Conservation (phyloP, 1,140 invertebrate species). For the Nixonia krombeini region DNA sequence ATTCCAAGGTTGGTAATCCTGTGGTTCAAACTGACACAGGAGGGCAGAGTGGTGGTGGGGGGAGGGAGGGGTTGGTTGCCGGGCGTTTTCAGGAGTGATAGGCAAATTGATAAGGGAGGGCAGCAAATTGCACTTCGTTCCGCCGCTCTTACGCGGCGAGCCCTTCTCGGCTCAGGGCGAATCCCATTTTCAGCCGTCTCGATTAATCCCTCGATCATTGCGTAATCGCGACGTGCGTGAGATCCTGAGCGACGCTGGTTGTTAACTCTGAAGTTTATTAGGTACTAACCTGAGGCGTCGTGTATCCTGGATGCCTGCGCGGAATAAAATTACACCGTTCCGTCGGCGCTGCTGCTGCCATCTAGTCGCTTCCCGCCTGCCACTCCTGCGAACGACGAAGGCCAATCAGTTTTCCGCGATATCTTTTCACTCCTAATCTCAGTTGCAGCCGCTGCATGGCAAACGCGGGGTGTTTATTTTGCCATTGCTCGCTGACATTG, state of each 20-base stretch:
- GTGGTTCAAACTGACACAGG: no score
- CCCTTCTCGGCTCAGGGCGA: neutral
- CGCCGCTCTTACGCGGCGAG: neutral
- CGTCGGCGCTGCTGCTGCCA: constrained; percentile 21
- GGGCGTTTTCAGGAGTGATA: no score
- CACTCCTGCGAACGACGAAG: constrained; percentile 10
- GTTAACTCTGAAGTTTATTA: constrained; percentile 37
- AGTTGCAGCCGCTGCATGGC: no score
- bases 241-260: constrained; percentile 12
- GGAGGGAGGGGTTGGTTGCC: no score
- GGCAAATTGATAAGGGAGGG: neutral
- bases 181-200: constrained; percentile 8
- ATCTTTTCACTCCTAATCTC: constrained; percentile 12
- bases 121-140: constrained; percentile 3
- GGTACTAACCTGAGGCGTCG: constrained; percentile 29
- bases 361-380: constrained; percentile 23
- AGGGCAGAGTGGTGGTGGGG: no score
- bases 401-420: constrained; percentile 31
- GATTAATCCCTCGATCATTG: constrained; percentile 22
- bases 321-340: constrained; percentile 40
- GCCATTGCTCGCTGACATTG: no score
- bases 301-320: constrained; percentile 20
- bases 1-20: no score
- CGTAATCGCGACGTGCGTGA: constrained; percentile 21
- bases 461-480: no score